Evolutionary conservation across 2,113 vertebrate species (phyloP).

Genomic region (Ginglymostoma cirratum): DNA sequence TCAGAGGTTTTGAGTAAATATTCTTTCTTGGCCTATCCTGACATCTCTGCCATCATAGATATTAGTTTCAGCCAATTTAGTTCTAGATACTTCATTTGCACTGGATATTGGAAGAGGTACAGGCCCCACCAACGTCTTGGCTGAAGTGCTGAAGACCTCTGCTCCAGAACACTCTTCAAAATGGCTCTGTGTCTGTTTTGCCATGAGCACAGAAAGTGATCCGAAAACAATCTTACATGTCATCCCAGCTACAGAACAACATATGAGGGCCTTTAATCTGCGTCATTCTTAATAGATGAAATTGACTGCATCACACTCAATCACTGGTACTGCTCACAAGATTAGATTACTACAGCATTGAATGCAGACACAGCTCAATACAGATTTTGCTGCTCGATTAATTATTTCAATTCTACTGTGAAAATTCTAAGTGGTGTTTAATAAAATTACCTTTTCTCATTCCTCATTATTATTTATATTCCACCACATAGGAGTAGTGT

Average conservation of each 20-base stretch:
- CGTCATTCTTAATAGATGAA: constrained; percentile 7
- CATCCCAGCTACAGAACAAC: not conserved
- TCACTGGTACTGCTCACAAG: not conserved
- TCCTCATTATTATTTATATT: not conserved
- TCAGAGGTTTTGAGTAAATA: too few species aligned
- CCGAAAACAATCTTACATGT: not conserved
- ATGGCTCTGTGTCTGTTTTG: not conserved
- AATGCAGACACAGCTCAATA: constrained; percentile 9
- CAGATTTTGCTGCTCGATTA: not conserved
- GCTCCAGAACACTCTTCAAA: not conserved
- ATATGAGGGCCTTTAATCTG: not conserved
- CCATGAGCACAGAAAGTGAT: not conserved
- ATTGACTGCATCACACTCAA: not conserved
- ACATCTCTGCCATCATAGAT: not conserved
- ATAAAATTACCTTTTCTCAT: not conserved
- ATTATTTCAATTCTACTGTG: not conserved
- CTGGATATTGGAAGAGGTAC: not conserved
- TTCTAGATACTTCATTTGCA: not conserved
- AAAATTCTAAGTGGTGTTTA: not conserved
- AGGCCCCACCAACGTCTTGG: not conserved
- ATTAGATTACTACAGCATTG: not conserved
- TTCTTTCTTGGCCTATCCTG: too few species aligned
- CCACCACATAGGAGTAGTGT: not conserved
- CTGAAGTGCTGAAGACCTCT: not conserved
- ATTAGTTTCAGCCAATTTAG: not conserved